phyloP scores from a whole-genome alignment of 37 sponge, comb jelly and placozoan genomes.

The Agelas oroides region DNA sequence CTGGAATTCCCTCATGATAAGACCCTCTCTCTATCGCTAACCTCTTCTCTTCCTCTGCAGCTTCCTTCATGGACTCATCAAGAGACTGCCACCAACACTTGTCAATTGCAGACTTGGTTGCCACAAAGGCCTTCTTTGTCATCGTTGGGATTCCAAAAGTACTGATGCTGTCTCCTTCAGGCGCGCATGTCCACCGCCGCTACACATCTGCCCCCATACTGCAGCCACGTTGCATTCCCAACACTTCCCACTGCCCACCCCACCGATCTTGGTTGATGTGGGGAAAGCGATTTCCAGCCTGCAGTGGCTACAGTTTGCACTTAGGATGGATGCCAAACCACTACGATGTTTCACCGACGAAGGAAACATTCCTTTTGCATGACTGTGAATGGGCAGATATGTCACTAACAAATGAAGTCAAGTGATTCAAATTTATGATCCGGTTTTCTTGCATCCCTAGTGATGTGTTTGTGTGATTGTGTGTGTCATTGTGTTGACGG shows the following conservation, averaged over 20 bases:
- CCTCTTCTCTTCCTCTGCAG: slow-evolving; percentile 21
- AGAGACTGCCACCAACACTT: not conserved
- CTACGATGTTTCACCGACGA: not conserved
- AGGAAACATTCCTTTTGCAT: not conserved
- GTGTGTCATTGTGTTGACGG: too few relatives aligned
- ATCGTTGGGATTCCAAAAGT: slow-evolving; percentile 31
- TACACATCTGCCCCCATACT: slow-evolving; percentile 39
- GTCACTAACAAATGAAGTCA: not conserved
- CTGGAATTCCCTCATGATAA: too few relatives aligned
- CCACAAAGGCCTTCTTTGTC: not conserved
- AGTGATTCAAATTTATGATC: not conserved
- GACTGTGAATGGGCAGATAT: not conserved
- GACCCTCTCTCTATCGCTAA: too few relatives aligned
- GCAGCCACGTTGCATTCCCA: too few relatives aligned
- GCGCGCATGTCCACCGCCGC: slow-evolving; percentile 23
- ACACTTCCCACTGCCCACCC: too few relatives aligned
- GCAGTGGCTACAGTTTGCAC: too few relatives aligned
- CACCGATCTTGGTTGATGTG: too few relatives aligned
- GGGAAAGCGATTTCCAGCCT: too few relatives aligned
- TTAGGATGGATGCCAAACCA: too few relatives aligned
- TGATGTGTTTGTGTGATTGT: too few relatives aligned
- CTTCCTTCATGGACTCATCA: not conserved
- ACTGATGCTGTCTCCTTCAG: not conserved
- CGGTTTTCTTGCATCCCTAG: not conserved
- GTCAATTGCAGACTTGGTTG: slow-evolving; percentile 10